A percentile compares a stretch with the other conserved stretches of the same genome.
These are phyloP conservation scores for Hartigia nigra DNA, from an alignment of 2,888 invertebrate genomes.

Conservation along the genomic window DNA sequence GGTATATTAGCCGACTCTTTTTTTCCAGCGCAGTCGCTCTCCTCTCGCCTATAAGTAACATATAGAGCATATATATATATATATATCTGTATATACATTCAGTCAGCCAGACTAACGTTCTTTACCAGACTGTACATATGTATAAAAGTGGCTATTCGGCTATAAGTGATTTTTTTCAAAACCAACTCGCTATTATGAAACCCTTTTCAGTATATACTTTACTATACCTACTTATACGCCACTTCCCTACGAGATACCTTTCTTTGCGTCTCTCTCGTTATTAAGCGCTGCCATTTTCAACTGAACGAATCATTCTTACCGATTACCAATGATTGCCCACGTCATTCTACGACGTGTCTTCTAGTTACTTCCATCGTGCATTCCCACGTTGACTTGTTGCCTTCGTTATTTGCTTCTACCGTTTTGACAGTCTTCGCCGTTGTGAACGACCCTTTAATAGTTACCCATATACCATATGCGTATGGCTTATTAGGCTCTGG, in stretches of 20 bases:
- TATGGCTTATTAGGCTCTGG: neutral
- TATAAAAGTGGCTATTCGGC: neutral
- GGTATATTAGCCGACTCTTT: conserved; percentile 7
- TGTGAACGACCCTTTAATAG: neutral
- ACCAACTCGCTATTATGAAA: neutral
- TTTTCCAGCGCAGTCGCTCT: neutral
- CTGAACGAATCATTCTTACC: neutral
- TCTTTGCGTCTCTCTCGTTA: neutral
- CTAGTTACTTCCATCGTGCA: neutral
- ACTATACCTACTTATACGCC: neutral
- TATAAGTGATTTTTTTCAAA: neutral
- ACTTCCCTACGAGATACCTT: neutral
- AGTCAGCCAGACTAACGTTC: neutral
- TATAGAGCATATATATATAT: neutral
- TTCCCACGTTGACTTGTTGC: neutral
- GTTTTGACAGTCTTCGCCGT: neutral
- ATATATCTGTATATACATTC: too few relatives aligned
- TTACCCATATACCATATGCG: neutral
- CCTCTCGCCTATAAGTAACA: neutral
- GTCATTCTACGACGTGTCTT: neutral
- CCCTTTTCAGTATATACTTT: neutral
- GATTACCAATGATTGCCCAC: neutral
- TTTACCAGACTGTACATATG: neutral
- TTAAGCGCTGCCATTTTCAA: neutral
- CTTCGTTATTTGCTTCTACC: neutral